Percentiles rank a stretch among this genome's conserved stretches.
These are phyloP conservation scores for Aspidiotus destructor DNA, from an alignment of 2,888 invertebrate genomes.

Conservation along the genomic window DNA sequence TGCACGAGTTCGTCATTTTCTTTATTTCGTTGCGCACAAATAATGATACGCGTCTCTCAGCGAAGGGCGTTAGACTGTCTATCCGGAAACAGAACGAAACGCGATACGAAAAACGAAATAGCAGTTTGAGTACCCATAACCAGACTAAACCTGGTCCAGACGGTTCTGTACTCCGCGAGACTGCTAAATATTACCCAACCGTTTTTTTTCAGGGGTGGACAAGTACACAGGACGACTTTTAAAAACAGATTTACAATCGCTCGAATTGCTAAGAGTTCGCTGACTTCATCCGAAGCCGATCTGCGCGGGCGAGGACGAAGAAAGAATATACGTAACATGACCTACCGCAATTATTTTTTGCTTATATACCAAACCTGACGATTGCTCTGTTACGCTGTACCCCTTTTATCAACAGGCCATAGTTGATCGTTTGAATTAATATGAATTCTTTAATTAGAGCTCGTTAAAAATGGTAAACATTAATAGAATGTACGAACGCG, in stretches of 20 bases:
- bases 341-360: conserved; percentile 32
- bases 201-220: conserved; percentile 32
- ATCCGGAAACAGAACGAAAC: background rate
- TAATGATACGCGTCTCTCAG: too few relatives aligned
- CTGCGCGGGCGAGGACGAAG: conserved; percentile 29
- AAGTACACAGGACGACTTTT: conserved; percentile 32
- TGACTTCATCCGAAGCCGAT: conserved; percentile 25
- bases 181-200: conserved; percentile 31
- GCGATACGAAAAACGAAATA: background rate
- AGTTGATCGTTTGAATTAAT: conserved; percentile 31
- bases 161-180: conserved; percentile 26
- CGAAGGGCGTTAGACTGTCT: too few relatives aligned
- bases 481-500: background rate
- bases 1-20: too few relatives aligned
- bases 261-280: conserved; percentile 32
- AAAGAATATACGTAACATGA: conserved; percentile 30
- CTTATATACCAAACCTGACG: conserved; percentile 29
- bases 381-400: conserved; percentile 19
- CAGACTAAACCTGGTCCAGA: conserved; percentile 32
- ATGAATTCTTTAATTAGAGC: conserved; percentile 30
- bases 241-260: conserved; percentile 32
- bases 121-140: conserved; percentile 29
- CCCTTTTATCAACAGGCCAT: conserved; percentile 25
- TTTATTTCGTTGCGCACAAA: too few relatives aligned
- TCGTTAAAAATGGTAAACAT: conserved; percentile 26